Evolutionary conservation across 2,888 invertebrate species (phyloP).

Genomic region (Polymixis lichenea): DNA sequence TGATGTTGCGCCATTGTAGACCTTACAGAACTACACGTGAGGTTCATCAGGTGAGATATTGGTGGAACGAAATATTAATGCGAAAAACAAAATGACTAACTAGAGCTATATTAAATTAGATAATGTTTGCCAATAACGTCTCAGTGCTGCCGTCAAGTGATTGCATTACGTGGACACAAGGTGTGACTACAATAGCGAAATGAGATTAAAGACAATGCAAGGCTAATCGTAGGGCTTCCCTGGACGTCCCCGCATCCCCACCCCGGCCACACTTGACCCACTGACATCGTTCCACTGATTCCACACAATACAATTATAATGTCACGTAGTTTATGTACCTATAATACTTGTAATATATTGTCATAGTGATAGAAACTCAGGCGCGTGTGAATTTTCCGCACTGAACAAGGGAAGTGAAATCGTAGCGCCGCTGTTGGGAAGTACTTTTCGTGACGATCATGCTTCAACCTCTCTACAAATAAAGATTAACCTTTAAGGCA

Average conservation of each 20-base stretch:
- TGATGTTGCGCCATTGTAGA: not conserved
- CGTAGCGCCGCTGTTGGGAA: not conserved
- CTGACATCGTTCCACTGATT: slow-evolving; percentile 70
- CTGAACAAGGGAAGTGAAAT: slow-evolving; percentile 31
- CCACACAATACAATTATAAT: slow-evolving; percentile 58
- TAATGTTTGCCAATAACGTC: slow-evolving; percentile 17
- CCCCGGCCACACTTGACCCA: slow-evolving; percentile 79
- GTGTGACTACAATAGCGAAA: slow-evolving; percentile 74
- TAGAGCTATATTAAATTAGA: slow-evolving; percentile 25
- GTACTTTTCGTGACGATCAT: not conserved
- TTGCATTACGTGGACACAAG: slow-evolving; percentile 49
- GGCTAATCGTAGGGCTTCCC: slow-evolving; percentile 82
- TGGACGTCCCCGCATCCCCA: slow-evolving; percentile 53
- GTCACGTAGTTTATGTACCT: slow-evolving; percentile 20
- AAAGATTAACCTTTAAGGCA: not conserved
- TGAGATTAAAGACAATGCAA: slow-evolving; percentile 81
- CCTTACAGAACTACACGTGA: too few relatives aligned
- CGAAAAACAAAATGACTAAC: not conserved
- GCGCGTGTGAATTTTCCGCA: slow-evolving; percentile 31
- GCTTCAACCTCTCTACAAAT: slow-evolving; percentile 1
- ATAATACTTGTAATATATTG: slow-evolving; percentile 22
- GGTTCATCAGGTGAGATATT: not conserved
- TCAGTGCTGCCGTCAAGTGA: slow-evolving; percentile 31
- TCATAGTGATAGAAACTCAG: slow-evolving; percentile 20
- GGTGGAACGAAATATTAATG: not conserved